Evolutionary conservation across 2,113 vertebrate species (phyloP).

Genomic region (Vimba vimba): DNA sequence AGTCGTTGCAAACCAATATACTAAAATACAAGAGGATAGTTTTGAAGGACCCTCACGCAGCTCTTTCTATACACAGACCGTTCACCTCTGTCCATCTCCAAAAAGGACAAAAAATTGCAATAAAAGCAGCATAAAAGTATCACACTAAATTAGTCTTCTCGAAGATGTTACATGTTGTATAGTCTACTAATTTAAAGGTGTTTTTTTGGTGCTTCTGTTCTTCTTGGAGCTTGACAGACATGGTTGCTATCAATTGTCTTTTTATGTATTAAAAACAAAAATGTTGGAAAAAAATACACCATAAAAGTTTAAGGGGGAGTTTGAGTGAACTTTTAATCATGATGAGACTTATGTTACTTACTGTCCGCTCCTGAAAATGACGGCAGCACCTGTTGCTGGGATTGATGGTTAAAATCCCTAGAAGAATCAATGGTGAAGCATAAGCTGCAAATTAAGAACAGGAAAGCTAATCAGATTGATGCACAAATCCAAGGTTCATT

Average conservation of each 20-base stretch:
- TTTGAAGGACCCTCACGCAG: neutral
- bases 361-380: conserved; percentile 65
- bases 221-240: too few species aligned
- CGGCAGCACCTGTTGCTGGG: conserved; percentile 60
- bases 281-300: too few species aligned
- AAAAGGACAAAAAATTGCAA: neutral
- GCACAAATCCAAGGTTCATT: conserved; percentile 2
- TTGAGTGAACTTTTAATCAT: neutral
- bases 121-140: neutral
- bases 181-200: neutral
- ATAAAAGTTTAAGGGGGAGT: neutral
- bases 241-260: neutral
- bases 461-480: neutral
- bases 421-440: conserved; percentile 84
- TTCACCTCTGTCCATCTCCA: neutral
- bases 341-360: conserved; percentile 62
- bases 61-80: neutral
- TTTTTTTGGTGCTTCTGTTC: neutral
- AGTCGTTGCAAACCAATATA: neutral
- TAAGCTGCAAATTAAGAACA: conserved; percentile 70
- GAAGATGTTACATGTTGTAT: neutral
- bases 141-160: neutral
- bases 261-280: too few species aligned
- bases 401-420: conserved; percentile 78
- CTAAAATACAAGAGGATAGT: neutral